Percentiles rank a stretch among this genome's conserved stretches.
phyloP scores from a whole-genome alignment of 2,113 vertebrate genomes.

The Semnornis frantzii region DNA sequence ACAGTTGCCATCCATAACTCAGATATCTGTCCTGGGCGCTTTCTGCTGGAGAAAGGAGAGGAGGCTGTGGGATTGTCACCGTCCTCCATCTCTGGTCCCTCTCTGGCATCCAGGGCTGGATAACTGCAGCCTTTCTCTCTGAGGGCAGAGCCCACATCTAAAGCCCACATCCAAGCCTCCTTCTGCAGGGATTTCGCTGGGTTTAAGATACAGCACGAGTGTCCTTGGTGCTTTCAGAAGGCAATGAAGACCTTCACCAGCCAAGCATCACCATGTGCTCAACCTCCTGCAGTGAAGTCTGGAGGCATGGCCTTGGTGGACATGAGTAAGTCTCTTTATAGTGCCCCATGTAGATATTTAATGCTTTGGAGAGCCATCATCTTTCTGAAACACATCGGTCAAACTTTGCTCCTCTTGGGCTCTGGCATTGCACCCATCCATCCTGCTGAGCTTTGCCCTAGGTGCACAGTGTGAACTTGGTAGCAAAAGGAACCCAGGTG shows the following conservation, averaged over 20 bases:
- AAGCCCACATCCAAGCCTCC: background rate
- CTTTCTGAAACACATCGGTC: background rate
- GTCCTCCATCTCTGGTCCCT: background rate
- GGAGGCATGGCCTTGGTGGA: background rate
- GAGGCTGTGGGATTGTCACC: background rate
- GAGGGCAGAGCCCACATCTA: background rate
- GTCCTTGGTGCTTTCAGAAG: background rate
- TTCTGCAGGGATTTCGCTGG: background rate
- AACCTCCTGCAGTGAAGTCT: fast-evolving
- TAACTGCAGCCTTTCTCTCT: background rate
- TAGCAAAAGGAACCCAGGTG: background rate
- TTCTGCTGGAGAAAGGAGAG: background rate
- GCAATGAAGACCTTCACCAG: background rate
- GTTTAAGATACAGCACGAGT: background rate
- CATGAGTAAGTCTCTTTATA: background rate
- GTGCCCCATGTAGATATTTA: background rate
- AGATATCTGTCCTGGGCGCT: background rate
- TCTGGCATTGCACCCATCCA: background rate
- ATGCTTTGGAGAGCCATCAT: background rate
- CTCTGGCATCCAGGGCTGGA: fast-evolving
- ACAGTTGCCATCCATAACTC: background rate
- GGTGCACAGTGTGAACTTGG: background rate
- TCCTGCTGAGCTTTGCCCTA: background rate
- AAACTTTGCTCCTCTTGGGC: background rate
- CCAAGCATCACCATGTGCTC: background rate